Evolutionary conservation across 2,797 vertebrate species (phyloP).

Genomic region (Harpagifer antarcticus): DNA sequence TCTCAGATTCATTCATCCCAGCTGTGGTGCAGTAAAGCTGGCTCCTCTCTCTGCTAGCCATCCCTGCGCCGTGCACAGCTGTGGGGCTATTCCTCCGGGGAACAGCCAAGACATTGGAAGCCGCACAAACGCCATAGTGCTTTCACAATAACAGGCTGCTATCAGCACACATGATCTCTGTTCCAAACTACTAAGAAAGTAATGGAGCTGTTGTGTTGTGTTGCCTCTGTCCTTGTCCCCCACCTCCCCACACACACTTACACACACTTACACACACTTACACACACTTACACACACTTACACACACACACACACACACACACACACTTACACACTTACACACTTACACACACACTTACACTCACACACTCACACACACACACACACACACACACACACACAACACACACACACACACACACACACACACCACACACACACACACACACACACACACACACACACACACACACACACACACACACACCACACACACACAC

Average conservation of each 20-base stretch:
- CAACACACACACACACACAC: no score
- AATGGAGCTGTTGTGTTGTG: slow-evolving; percentile 48
- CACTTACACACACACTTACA: no score
- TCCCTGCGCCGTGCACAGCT: slow-evolving; percentile 52
- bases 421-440: background rate
- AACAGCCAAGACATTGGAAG: slow-evolving; percentile 49
- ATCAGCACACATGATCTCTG: slow-evolving; percentile 65
- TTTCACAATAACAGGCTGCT: slow-evolving; percentile 59
- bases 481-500: no score
- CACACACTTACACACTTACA: no score
- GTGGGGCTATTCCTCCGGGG: slow-evolving; percentile 53
- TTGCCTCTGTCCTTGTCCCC: background rate
- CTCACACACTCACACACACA: background rate
- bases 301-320: no score
- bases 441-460: background rate
- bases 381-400: no score
- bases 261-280: no score
- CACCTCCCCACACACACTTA: background rate
- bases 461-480: background rate
- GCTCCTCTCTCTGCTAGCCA: slow-evolving; percentile 33
- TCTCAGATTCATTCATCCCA: slow-evolving; percentile 68
- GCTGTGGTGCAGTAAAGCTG: slow-evolving; percentile 43
- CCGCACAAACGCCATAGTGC: slow-evolving; percentile 36
- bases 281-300: no score
- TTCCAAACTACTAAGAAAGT: slow-evolving; percentile 58